Evolutionary conservation across 2,797 vertebrate species (phyloP), one percentile per base, ranked within the genome.

Genomic region (Gadopsis bispinosus): DNA sequence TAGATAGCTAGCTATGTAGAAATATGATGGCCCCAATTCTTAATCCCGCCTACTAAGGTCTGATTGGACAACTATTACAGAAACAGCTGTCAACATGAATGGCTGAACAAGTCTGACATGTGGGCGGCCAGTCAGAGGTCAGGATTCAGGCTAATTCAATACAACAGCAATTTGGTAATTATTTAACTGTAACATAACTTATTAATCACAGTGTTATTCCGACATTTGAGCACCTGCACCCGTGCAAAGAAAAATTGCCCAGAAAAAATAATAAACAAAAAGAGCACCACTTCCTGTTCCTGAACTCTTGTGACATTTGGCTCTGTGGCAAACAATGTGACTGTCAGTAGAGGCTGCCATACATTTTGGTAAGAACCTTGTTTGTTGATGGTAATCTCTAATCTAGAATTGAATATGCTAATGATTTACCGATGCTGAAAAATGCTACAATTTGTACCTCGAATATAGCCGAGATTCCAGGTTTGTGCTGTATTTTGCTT

Each of bases 341-440:
- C 7, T n/a, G 43, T 60, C 61, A 56, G 58, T 45, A 55, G 53
- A 65, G 10, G 12, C 68, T 9, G 2, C 62, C 14, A 33, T 53
- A 65, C 53, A 56, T 77, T 60, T 82, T 70, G 37, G 62, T 79
- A 16, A 64, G 51, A n/a, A n/a, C 66, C n/a, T 39, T 75, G 61
- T 80, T 66, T 81, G 41, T 85, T 81, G 79, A 56, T 65, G 64
- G 19, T 77, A 81, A 84, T 74, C 69, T 72, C 39, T 66, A 8
- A 54, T 72, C 33, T 61, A 8, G 50, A 69, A 79, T 80, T 72
- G 5, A 73, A 75, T 71, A 71, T 70, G 45, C 61, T 66, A 63
- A 86, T 71, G 35, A 74, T 74, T 83, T 58, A 65, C 58, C 10
- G 37, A 70, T 78, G 67, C 76, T 73, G n/a, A 60, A 83, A 87